phyloP scores from a whole-genome alignment of 2,797 vertebrate species.

The Fratercula arctica region DNA sequence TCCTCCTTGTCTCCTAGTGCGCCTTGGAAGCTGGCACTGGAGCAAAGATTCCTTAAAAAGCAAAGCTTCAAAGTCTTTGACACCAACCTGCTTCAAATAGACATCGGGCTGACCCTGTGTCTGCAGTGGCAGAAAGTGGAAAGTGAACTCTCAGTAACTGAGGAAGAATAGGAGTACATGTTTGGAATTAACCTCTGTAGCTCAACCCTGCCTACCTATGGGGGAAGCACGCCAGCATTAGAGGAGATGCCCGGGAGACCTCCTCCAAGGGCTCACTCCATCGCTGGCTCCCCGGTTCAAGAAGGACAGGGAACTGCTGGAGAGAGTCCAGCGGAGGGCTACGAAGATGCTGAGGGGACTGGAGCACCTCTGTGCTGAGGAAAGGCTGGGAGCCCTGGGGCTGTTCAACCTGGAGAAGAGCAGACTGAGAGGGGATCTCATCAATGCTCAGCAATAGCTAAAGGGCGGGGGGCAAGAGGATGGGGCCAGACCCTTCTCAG shows the following conservation, averaged over 20 bases:
- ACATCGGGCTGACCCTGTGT: neutral
- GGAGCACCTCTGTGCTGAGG: neutral
- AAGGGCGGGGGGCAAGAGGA: neutral
- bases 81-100: neutral
- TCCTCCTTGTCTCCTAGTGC: neutral
- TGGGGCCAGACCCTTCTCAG: neutral
- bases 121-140: neutral
- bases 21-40: neutral
- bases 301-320: neutral
- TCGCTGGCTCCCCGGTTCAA: neutral
- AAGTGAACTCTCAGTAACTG: neutral
- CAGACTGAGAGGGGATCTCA: neutral
- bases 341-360: neutral
- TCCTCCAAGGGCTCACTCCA: fast-evolving
- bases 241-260: neutral
- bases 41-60: neutral
- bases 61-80: neutral
- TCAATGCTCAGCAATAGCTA: neutral
- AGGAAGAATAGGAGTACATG: neutral
- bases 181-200: neutral
- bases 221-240: neutral
- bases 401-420: neutral
- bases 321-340: neutral
- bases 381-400: neutral
- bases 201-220: neutral